Percentiles rank a stretch among this genome's conserved stretches.
Evolutionary conservation across 92 coral and sea anemone genomes (phyloP).

Genomic region (Metridium senile): DNA sequence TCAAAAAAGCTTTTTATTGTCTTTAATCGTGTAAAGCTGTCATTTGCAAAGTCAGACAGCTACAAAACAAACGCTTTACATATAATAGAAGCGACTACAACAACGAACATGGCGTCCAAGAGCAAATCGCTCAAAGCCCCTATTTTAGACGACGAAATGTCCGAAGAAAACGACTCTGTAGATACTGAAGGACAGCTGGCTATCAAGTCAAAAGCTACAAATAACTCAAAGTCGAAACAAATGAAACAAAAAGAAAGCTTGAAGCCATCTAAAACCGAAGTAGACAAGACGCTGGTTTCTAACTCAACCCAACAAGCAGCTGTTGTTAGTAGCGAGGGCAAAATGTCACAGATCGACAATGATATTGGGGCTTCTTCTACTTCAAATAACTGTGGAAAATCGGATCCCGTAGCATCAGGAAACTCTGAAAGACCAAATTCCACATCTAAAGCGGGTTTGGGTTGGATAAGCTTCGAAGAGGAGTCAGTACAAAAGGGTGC

Average conservation of each 20-base stretch:
- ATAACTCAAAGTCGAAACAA: constrained; percentile 6
- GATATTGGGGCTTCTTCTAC: constrained; percentile 23
- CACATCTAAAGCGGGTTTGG: constrained; percentile 23
- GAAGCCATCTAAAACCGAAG: constrained; percentile 17
- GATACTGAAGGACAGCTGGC: constrained; percentile 9
- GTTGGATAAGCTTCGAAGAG: constrained; percentile 76
- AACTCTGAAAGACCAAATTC: not conserved
- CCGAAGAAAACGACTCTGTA: constrained; percentile 27
- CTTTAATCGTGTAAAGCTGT: not conserved
- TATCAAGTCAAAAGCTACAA: not conserved
- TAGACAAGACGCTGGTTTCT: constrained; percentile 26
- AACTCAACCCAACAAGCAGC: constrained; percentile 29
- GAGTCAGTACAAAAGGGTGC: constrained; percentile 25
- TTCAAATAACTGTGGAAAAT: constrained; percentile 1
- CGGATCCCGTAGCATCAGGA: constrained; percentile 2
- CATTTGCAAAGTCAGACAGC: not conserved
- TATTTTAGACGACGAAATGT: constrained; percentile 30
- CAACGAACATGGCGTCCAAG: constrained; percentile 40
- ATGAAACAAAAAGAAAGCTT: not conserved
- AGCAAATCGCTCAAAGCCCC: constrained; percentile 36
- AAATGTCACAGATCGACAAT: constrained; percentile 2
- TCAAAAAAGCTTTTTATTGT: not conserved
- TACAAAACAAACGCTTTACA: constrained; percentile 3
- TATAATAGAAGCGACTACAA: constrained; percentile 15
- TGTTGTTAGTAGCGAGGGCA: constrained; percentile 17